A percentile compares a stretch with the other conserved stretches of the same genome.
These are phyloP conservation scores for Echinometra lucunter DNA, from an alignment of 53 echinoderm and acorn worm genomes.

Conservation along the genomic window DNA sequence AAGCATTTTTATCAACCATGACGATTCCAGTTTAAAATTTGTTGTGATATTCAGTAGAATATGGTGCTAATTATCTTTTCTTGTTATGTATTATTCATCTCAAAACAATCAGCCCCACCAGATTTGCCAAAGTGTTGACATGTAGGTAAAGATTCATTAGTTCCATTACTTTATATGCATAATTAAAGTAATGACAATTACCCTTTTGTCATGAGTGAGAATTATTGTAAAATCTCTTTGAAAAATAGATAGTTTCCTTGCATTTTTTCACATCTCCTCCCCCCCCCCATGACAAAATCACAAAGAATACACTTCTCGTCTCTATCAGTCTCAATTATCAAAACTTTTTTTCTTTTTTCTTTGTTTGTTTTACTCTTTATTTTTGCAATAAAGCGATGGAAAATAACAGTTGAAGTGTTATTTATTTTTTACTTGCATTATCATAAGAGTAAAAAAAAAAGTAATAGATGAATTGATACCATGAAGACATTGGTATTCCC, in stretches of 20 bases:
- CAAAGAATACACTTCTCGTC: neutral
- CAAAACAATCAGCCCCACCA: neutral
- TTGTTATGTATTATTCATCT: neutral
- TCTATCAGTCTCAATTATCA: neutral
- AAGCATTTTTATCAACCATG: neutral
- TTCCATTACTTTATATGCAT: too few relatives aligned
- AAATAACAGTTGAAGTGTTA: neutral
- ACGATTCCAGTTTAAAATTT: neutral
- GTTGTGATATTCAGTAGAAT: neutral
- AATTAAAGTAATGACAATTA: neutral
- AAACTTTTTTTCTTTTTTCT: too few relatives aligned
- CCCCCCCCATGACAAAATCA: neutral
- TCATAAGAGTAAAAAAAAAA: neutral
- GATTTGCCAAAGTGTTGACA: neutral
- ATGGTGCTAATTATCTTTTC: neutral
- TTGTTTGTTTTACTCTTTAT: too few relatives aligned
- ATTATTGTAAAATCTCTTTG: neutral
- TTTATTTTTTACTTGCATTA: neutral
- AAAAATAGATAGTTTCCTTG: neutral
- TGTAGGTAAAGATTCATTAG: neutral
- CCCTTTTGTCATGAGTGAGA: neutral
- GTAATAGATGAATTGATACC: neutral
- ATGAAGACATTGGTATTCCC: too few relatives aligned
- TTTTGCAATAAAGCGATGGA: neutral
- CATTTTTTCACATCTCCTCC: neutral